phyloP scores from a whole-genome alignment of 2,888 invertebrate species.

The Chrysina gloriosa region DNA sequence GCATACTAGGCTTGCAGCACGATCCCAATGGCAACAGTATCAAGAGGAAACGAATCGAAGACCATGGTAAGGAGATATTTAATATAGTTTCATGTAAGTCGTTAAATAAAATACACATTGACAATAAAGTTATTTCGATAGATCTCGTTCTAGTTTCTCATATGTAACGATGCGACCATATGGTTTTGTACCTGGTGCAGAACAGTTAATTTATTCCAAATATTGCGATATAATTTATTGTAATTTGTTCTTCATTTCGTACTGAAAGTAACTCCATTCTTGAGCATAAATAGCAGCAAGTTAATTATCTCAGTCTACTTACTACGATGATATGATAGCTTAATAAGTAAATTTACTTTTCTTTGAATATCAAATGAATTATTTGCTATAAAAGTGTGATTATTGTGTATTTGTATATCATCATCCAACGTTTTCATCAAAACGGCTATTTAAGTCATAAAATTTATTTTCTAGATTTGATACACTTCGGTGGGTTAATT shows the following conservation, averaged over 20 bases:
- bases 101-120: no score
- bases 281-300: not conserved
- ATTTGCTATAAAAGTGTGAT: not conserved
- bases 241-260: conserved; percentile 8
- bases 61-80: conserved; percentile 86
- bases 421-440: conserved; percentile 10
- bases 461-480: conserved; percentile 11
- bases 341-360: conserved; percentile 4
- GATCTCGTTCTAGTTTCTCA: no score
- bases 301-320: not conserved
- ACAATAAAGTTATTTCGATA: no score
- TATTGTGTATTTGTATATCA: conserved; percentile 18
- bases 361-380: not conserved
- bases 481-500: conserved; percentile 19
- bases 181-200: not conserved
- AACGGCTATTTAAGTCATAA: conserved; percentile 2
- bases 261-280: not conserved
- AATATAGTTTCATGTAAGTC: no score
- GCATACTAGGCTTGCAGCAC: conserved; percentile 87
- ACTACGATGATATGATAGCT: no score
- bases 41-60: conserved; percentile 86
- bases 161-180: not conserved
- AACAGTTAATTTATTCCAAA: not conserved
- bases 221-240: not conserved
- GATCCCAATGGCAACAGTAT: conserved; percentile 79